phyloP scores from a whole-genome alignment of 2,888 invertebrate species.

The Athalia circularis region DNA sequence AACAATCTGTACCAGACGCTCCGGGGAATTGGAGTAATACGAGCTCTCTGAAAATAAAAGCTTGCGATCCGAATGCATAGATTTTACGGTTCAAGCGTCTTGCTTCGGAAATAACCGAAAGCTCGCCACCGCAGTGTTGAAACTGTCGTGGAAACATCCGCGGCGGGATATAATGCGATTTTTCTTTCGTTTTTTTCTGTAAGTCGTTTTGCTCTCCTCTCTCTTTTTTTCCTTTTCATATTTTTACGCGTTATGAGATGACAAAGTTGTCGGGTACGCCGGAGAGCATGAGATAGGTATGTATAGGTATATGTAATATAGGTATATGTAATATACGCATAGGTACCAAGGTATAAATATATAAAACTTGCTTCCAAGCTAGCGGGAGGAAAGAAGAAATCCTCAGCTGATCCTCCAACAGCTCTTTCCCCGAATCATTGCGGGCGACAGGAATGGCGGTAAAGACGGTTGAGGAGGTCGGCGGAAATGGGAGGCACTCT shows the following conservation, averaged over 20 bases:
- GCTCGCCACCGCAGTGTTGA: neutral
- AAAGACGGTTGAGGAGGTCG: constrained; percentile 36
- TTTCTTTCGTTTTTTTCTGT: neutral
- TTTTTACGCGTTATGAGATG: constrained; percentile 2
- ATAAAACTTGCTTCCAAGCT: too few species aligned
- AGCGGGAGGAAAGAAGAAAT: neutral
- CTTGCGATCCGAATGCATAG: constrained; percentile 1
- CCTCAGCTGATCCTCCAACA: constrained; percentile 5
- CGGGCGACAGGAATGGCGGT: constrained; percentile 36
- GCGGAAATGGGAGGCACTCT: constrained; percentile 42
- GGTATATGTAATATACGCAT: neutral
- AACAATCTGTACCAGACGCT: too few species aligned
- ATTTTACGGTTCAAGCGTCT: constrained; percentile 3
- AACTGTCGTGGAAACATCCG: constrained; percentile 1
- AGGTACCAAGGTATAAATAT: neutral
- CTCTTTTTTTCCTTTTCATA: neutral
- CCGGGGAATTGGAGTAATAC: neutral
- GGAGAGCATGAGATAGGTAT: too few species aligned
- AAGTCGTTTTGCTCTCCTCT: neutral
- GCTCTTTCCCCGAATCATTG: constrained; percentile 32
- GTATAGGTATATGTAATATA: neutral
- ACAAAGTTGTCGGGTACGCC: neutral
- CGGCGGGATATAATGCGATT: neutral
- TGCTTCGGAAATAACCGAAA: neutral
- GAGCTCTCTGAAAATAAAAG: neutral